Base-by-base conservation (phyloP, 1,140 invertebrate genomes). In the Dreissena polymorpha region DNA sequence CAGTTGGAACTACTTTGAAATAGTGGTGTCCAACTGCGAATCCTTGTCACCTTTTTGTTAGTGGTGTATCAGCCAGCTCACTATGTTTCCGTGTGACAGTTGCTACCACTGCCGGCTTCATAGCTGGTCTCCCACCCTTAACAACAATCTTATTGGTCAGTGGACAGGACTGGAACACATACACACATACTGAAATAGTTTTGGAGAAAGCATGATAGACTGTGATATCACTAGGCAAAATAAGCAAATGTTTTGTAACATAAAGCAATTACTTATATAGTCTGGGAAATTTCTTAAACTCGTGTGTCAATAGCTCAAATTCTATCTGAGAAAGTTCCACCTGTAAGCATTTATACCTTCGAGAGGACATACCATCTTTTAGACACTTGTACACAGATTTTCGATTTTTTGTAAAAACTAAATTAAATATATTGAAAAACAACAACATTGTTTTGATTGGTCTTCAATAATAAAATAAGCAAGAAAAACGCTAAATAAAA, bases 1-100 rank as follows among this genome's bases (percentile, higher is more conserved):
- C n/a, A n/a, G n/a, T n/a, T n/a, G n/a, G n/a, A 53, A 51, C n/a
- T 0, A 70, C 23, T 29, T 49, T 50, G 14, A 7, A 50, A 29
- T 16, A 16, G 10, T 39, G 14, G n/a, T 21, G 21, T 21, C 6
- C 39, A 10, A 70, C 29, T 70, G n/a, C 6, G 8, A 10, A 29
- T 12, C n/a, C n/a, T 18, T 14, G 25, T 10, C 23, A 73, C 71
- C 71, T 73, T 60, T 73, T 73, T 10, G 49, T 57, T 53, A 73
- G 25, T 21, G 71, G 71, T 23, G 71, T 73, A 27, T 73, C 71
- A 0, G 51, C 21, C 29, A 57, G 71, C n/a, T 73, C 71, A 73
- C n/a, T 57, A 18, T 57, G 23, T 29, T 55, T 12, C 18, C 14
- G 53, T 16, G 51, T 18, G 60, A 57, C 21, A 16, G 13, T 73